Evolutionary conservation across 2,797 vertebrate species (phyloP).

Genomic region (Sphaeramia orbicularis): DNA sequence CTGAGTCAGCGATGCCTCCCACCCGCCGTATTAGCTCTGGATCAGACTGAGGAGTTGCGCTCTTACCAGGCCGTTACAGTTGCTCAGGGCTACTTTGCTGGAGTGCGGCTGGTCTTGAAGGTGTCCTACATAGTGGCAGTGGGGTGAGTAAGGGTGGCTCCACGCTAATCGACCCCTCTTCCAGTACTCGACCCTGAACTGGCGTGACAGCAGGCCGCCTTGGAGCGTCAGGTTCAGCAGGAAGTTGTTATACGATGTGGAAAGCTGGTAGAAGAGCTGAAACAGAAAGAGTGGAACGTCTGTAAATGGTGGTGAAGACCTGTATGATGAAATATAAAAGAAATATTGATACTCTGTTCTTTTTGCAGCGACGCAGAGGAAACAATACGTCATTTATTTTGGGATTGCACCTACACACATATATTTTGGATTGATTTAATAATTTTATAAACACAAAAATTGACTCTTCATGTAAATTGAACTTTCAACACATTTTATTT

Average conservation of each 20-base stretch:
- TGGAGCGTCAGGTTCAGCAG: conserved; percentile 96
- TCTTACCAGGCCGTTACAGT: conserved; percentile 98
- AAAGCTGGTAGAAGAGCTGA: conserved; percentile 95
- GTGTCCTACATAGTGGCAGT: conserved; percentile 95
- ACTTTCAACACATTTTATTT: too few species aligned
- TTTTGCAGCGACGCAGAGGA: too few species aligned
- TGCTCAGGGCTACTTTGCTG: conserved; percentile 97
- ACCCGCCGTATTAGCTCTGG: conserved; percentile 23
- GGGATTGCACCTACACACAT: too few species aligned
- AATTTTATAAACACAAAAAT: too few species aligned
- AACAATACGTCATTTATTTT: too few species aligned
- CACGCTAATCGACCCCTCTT: conserved; percentile 92
- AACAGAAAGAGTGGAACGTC: neutral
- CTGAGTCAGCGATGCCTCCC: conserved; percentile 37
- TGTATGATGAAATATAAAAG: too few species aligned
- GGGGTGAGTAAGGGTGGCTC: conserved; percentile 92
- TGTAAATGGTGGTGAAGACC: too few species aligned
- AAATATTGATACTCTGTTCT: too few species aligned
- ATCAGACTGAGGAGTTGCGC: conserved; percentile 6
- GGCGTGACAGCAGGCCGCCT: conserved; percentile 91
- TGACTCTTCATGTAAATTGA: too few species aligned
- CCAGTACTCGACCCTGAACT: conserved; percentile 98
- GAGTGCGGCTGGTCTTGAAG: conserved; percentile 91
- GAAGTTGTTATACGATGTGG: conserved; percentile 90
- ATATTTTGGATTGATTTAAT: too few species aligned